Conservation (phyloP, 2,797 vertebrate species). For the Micropoecilia bifurca region DNA sequence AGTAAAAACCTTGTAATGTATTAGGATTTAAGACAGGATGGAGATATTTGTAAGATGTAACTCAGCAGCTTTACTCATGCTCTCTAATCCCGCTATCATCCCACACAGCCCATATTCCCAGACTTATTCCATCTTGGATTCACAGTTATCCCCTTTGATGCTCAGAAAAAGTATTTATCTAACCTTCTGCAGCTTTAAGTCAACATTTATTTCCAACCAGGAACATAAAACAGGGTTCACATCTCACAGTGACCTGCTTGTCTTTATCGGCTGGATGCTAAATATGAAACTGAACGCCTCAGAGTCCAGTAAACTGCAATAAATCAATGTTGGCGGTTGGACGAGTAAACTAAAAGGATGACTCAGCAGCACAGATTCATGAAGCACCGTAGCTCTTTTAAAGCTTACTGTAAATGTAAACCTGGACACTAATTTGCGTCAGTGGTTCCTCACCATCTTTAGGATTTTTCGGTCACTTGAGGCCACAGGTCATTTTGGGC, state of each 20-base stretch:
- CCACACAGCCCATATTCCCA: slow-evolving; percentile 30
- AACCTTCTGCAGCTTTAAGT: slow-evolving; percentile 71
- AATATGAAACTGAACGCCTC: slow-evolving; percentile 54
- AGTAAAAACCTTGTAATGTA: slow-evolving; percentile 28
- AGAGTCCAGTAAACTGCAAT: slow-evolving; percentile 30
- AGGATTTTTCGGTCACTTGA: background rate
- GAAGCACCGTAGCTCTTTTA: slow-evolving; percentile 5
- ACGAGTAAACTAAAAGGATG: slow-evolving; percentile 23
- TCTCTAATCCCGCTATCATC: slow-evolving; percentile 52
- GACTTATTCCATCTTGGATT: slow-evolving; percentile 37
- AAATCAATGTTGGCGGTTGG: slow-evolving; percentile 28
- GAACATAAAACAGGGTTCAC: slow-evolving; percentile 53
- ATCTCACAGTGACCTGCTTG: slow-evolving; percentile 65
- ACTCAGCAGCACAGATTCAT: slow-evolving; percentile 38
- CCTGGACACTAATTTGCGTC: slow-evolving; percentile 1
- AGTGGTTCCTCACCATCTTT: background rate
- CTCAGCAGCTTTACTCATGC: slow-evolving; percentile 54
- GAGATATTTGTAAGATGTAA: slow-evolving; percentile 50
- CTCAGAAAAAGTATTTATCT: slow-evolving; percentile 70
- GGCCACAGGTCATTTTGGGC: too few relatives aligned
- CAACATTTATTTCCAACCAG: slow-evolving; percentile 74
- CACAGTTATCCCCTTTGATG: slow-evolving; percentile 61
- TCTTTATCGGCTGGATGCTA: slow-evolving; percentile 61
- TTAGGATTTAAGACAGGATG: background rate
- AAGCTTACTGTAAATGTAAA: slow-evolving; percentile 18